These are phyloP conservation scores for Clarias macrocephalus DNA, from an alignment of 2,113 vertebrate species.

Conservation along the genomic window DNA sequence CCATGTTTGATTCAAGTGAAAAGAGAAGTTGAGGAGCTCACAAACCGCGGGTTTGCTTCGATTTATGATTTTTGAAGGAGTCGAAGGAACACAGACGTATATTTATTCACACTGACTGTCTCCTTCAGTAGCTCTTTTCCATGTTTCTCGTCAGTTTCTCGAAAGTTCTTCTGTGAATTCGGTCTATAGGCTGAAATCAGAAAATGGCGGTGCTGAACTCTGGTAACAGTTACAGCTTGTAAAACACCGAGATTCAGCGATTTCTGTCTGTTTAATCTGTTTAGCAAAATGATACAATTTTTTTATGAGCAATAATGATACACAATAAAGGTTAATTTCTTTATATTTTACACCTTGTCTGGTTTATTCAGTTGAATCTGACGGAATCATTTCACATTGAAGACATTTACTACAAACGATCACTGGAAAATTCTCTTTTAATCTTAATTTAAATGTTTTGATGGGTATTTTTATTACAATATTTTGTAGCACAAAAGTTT, in stretches of 20 bases:
- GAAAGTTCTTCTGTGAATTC: neutral
- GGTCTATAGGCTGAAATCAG: constrained; percentile 27
- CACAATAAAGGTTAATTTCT: neutral
- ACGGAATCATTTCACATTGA: neutral
- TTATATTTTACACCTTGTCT: neutral
- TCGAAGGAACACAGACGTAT: neutral
- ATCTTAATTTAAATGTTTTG: neutral
- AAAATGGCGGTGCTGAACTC: constrained; percentile 49
- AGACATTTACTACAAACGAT: neutral
- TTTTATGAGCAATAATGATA: neutral
- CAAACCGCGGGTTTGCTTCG: neutral
- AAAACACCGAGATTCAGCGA: neutral
- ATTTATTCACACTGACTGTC: neutral
- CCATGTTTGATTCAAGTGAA: neutral
- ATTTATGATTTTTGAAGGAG: neutral
- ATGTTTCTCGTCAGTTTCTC: neutral
- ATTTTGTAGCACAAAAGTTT: neutral
- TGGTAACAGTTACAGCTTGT: neutral
- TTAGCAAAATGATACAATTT: neutral
- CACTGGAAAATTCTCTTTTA: neutral
- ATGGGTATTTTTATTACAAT: neutral
- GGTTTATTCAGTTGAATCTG: neutral
- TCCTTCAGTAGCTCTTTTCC: neutral
- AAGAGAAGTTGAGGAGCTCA: neutral
- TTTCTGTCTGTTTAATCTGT: neutral